Evolutionary conservation across 2,113 vertebrate species (phyloP).

Genomic region (Myotis yumanensis): DNA sequence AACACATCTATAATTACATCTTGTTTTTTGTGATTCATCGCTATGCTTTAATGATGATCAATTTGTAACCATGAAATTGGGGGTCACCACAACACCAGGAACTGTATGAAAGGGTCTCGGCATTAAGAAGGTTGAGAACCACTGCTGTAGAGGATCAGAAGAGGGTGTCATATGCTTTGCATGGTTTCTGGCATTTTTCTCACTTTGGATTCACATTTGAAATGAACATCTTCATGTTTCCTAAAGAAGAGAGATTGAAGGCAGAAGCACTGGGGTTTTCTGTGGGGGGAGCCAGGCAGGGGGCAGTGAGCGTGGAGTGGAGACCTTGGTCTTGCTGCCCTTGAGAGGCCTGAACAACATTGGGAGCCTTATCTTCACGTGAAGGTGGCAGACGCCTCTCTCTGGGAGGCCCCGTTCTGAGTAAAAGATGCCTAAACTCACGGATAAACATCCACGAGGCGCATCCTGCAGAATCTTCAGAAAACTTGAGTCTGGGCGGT

Average conservation of each 20-base stretch:
- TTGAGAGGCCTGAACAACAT: background rate
- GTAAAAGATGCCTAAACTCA: background rate
- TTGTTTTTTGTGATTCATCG: too few relatives aligned
- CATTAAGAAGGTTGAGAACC: too few relatives aligned
- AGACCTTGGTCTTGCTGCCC: background rate
- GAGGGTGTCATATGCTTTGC: background rate
- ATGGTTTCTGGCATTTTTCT: background rate
- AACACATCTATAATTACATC: too few relatives aligned
- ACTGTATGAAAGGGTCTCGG: too few relatives aligned
- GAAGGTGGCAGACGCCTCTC: background rate
- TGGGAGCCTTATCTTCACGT: background rate
- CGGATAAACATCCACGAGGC: background rate
- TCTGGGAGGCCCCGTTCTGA: background rate
- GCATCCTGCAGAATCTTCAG: background rate
- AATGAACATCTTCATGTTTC: constrained; percentile 4
- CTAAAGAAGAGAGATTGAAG: background rate
- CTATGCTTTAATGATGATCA: too few relatives aligned
- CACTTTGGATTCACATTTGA: background rate
- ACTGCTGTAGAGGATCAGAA: background rate
- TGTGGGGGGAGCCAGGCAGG: background rate
- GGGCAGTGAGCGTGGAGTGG: background rate
- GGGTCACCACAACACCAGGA: too few relatives aligned
- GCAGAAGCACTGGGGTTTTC: background rate
- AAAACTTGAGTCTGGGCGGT: background rate
- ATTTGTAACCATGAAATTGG: too few relatives aligned